Conservation (phyloP, 2,888 invertebrate species). For the Carterocephalus palaemon region DNA sequence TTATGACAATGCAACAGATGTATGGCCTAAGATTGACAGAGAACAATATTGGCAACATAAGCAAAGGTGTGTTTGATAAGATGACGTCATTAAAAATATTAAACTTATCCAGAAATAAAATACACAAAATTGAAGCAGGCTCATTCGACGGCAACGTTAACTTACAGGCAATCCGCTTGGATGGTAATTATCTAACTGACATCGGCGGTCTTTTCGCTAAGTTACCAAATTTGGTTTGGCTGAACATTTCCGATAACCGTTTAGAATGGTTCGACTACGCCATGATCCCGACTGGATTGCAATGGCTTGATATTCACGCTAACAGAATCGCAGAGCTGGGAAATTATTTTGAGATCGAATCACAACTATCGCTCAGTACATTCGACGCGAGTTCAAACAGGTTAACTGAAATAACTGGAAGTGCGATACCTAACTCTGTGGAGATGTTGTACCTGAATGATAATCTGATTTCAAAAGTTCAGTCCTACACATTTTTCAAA, state of each 20-base stretch:
- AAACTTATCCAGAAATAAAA: constrained; percentile 90
- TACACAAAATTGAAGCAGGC: constrained; percentile 87
- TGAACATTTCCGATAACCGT: constrained; percentile 92
- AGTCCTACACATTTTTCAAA: constrained; percentile 92
- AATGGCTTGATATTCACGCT: constrained; percentile 91
- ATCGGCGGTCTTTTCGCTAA: constrained; percentile 89
- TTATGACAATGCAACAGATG: constrained; percentile 88
- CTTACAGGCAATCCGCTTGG: constrained; percentile 88
- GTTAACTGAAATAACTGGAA: constrained; percentile 88
- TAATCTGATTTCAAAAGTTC: constrained; percentile 89
- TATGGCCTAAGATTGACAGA: constrained; percentile 90
- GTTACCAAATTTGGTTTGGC: constrained; percentile 89
- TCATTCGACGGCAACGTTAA: constrained; percentile 88
- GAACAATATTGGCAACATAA: constrained; percentile 89
- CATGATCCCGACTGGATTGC: constrained; percentile 89
- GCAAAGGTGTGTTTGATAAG: constrained; percentile 88
- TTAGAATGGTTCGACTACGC: constrained; percentile 91
- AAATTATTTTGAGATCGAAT: constrained; percentile 91
- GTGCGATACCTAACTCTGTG: constrained; percentile 90
- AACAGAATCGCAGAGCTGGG: constrained; percentile 90
- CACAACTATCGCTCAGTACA: constrained; percentile 86
- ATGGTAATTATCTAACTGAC: constrained; percentile 88
- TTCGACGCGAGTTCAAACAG: constrained; percentile 91
- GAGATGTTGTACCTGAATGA: constrained; percentile 88
- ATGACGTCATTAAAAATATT: constrained; percentile 88